Evolutionary conservation across 2,797 vertebrate genomes (phyloP).

Genomic region (Ceryle rudis): DNA sequence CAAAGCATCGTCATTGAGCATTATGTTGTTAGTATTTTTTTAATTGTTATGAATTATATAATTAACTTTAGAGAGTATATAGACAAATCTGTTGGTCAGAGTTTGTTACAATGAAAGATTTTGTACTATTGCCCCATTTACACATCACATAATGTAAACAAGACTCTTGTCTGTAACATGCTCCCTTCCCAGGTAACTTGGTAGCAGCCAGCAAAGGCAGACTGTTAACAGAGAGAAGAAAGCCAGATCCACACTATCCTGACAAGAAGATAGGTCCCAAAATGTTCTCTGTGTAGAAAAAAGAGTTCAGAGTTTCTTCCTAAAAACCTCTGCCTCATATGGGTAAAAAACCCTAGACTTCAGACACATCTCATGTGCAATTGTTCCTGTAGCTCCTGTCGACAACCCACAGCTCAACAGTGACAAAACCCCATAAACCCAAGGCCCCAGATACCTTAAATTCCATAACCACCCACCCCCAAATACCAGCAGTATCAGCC

Average conservation of each 20-base stretch:
- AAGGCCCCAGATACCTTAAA: not conserved
- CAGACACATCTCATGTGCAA: not conserved
- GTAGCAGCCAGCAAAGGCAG: not conserved
- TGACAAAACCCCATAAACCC: not conserved
- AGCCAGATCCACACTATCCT: fast-evolving
- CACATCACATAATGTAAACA: not conserved
- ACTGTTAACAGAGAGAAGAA: not conserved
- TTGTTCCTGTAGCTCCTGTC: not conserved
- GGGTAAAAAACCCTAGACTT: not conserved
- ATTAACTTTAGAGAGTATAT: not conserved
- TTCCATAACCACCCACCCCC: not conserved
- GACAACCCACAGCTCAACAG: not conserved
- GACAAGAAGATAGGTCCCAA: not conserved
- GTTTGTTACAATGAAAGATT: not conserved
- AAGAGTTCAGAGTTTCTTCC: not conserved
- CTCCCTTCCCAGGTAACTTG: not conserved
- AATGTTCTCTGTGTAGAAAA: not conserved
- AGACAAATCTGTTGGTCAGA: not conserved
- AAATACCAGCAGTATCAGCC: not conserved
- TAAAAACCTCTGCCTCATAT: not conserved
- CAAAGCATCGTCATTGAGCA: not conserved
- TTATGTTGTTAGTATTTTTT: not conserved
- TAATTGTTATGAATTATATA: not conserved
- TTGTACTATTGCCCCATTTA: not conserved
- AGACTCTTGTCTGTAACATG: not conserved